Base-by-base conservation (phyloP, 92 coral and sea anemone genomes). In the Palythoa grandis region DNA sequence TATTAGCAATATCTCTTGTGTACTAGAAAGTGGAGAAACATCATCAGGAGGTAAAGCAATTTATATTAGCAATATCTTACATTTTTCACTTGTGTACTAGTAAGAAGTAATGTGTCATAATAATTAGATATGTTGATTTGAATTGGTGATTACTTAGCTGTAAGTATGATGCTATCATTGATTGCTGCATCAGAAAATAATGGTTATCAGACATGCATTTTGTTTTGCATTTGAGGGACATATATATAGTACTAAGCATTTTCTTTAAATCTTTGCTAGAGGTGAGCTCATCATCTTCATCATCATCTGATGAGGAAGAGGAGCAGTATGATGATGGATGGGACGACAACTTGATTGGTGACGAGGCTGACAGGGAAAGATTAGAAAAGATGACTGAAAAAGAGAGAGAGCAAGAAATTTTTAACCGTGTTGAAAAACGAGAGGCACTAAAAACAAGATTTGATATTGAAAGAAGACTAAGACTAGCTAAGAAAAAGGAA, bases 341-440 rank as follows among this genome's bases (percentile, higher is more conserved):
- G 97, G 99, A 97, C 76, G 99, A 95, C 43, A 88, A 93, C 73
- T 82, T 94, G 73, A 93, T 97, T 86, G 99, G 99, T 14, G 99
- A 97, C 73, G 97, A 95, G 52, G 99, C 93, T 12, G 99, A 97
- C 74, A 89, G 97, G 77, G 96, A 92, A 76, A 92, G 96, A 89
- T 89, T 97, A 74, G 98, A 92, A 29, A 95, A 92, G 78, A 97
- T 97, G 99, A 97, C 99, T 25, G 99, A 97, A 76, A 95, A 93
- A 82, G 99, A 97, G 77, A 47, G 99, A 61, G 99, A 97, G 69
- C 92, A 93, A 66, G 99, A 97, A 72, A 88, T 97, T 12, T 97
- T 89, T 83, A 95, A 97, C 74, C 95, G 99, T 71, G 93, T 93
- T n/a, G 99, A 97, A 68, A 91, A 93, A 63, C 92, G 99, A 61